A percentile compares a stretch with the other conserved stretches of the same genome.
phyloP scores from a whole-genome alignment of 1,140 invertebrate genomes.

The Drosophila melanica region DNA sequence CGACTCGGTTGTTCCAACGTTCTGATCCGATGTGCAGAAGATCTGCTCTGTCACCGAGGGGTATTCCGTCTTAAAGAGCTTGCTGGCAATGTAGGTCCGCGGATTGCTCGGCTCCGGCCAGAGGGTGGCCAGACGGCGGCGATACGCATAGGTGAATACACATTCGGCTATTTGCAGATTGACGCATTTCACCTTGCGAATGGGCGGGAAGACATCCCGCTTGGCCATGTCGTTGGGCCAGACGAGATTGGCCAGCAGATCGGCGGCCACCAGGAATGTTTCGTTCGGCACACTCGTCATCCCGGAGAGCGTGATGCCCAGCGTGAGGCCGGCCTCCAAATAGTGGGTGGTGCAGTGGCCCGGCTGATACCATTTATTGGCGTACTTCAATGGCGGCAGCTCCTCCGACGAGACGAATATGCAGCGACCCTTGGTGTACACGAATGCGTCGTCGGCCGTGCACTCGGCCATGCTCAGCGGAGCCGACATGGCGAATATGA shows the following conservation, averaged over 20 bases:
- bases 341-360: constrained; percentile 98
- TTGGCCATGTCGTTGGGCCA: constrained; percentile 91
- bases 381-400: constrained; percentile 91
- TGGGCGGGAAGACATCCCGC: constrained; percentile 96
- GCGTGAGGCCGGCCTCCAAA: constrained; percentile 95
- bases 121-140: constrained; percentile 47
- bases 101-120: constrained; percentile 56
- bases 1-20: constrained; percentile 53
- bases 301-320: constrained; percentile 92
- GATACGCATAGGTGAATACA: constrained; percentile 85
- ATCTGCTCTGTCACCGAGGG: not conserved
- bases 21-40: constrained; percentile 32
- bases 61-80: constrained; percentile 35
- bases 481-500: constrained; percentile 97
- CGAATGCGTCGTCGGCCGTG: constrained; percentile 96
- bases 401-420: constrained; percentile 96
- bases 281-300: constrained; percentile 94
- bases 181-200: constrained; percentile 92
- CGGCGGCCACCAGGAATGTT: constrained; percentile 94
- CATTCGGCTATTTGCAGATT: constrained; percentile 94
- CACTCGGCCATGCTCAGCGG: constrained; percentile 97
- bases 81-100: constrained; percentile 36
- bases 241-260: constrained; percentile 92
- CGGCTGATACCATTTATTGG: constrained; percentile 91
- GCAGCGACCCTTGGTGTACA: constrained; percentile 89